phyloP scores from a whole-genome alignment of 2,113 vertebrate genomes.

The Oxyura jamaicensis region DNA sequence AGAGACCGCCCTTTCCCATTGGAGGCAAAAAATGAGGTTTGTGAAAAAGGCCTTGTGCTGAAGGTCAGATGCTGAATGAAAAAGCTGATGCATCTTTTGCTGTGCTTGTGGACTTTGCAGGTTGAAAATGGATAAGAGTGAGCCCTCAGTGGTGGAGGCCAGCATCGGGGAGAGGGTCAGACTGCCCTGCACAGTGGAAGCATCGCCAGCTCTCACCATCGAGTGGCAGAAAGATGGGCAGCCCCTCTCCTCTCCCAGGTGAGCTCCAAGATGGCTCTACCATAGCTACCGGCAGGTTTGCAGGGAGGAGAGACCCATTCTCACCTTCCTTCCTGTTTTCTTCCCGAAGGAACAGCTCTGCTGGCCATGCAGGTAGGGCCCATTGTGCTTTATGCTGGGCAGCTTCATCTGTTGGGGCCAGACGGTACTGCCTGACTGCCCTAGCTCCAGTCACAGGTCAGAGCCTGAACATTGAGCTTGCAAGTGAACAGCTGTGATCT shows the following conservation, averaged over 20 bases:
- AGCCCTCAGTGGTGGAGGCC: constrained; percentile 80
- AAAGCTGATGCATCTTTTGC: not conserved
- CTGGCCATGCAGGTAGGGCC: not conserved
- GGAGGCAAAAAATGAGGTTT: not conserved
- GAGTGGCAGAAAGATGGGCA: constrained; percentile 89
- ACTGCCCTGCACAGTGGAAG: constrained; percentile 81
- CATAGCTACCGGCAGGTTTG: not conserved
- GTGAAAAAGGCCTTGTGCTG: not conserved
- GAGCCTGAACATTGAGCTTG: not conserved
- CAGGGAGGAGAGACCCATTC: not conserved
- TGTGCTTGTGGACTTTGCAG: constrained; percentile 68
- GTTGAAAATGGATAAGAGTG: constrained; percentile 81
- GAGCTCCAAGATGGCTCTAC: not conserved
- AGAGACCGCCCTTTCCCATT: not conserved
- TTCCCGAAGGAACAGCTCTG: not conserved
- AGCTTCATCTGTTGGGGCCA: not conserved
- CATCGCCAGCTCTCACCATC: constrained; percentile 73
- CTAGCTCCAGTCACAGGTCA: not conserved
- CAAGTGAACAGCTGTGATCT: not conserved
- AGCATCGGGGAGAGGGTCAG: constrained; percentile 79
- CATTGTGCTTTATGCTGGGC: not conserved
- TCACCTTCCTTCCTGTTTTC: not conserved
- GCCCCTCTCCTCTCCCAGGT: constrained; percentile 85
- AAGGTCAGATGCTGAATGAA: not conserved
- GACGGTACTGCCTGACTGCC: accelerated